Percentiles rank a stretch among this genome's conserved stretches.
Evolutionary conservation across 2,113 vertebrate genomes (phyloP).

Genomic region (Menura novaehollandiae): DNA sequence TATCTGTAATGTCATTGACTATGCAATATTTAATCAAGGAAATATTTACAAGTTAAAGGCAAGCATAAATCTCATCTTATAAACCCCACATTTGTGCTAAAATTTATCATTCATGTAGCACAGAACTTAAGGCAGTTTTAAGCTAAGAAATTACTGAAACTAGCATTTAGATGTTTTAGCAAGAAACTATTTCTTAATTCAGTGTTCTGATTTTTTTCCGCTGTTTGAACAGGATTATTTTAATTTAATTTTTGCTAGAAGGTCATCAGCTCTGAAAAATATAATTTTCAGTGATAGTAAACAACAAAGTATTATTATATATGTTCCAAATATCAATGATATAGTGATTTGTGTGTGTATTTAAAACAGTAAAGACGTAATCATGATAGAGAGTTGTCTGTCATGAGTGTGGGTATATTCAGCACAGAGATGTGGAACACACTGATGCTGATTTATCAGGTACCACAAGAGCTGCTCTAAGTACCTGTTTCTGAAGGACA

Average conservation of each 20-base stretch:
- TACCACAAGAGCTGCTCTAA: neutral
- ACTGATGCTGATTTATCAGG: neutral
- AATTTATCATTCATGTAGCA: neutral
- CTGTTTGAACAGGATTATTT: neutral
- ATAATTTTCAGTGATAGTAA: neutral
- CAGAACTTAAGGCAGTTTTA: neutral
- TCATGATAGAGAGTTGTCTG: neutral
- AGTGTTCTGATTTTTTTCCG: neutral
- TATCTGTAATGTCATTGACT: neutral
- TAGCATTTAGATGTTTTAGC: neutral
- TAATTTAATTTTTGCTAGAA: neutral
- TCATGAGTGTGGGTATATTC: neutral
- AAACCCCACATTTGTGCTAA: neutral
- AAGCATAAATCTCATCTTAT: neutral
- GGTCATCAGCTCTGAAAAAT: neutral
- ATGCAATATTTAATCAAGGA: constrained; percentile 9
- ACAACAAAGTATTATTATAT: neutral
- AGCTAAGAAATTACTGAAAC: neutral
- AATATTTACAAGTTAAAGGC: constrained; percentile 25
- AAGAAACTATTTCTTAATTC: neutral
- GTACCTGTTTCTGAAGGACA: neutral
- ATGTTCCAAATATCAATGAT: neutral
- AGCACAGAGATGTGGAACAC: neutral
- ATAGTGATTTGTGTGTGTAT: neutral
- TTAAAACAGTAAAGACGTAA: neutral